Evolutionary conservation across 2,797 vertebrate species (phyloP).

Genomic region (Ctenopoma kingsleyae): DNA sequence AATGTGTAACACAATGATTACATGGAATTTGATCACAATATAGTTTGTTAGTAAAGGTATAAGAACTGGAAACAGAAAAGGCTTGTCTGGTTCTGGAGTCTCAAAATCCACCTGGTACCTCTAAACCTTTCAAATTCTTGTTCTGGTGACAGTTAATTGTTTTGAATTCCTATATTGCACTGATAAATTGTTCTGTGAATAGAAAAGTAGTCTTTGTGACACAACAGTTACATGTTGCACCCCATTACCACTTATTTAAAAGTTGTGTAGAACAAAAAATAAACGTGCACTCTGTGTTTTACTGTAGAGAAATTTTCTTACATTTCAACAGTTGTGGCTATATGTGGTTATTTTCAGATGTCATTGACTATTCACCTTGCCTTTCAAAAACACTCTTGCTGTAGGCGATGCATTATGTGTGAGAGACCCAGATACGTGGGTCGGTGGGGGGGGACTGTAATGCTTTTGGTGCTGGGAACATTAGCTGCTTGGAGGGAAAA

Average conservation of each 20-base stretch:
- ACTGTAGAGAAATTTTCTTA: conserved; percentile 33
- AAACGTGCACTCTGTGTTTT: conserved; percentile 14
- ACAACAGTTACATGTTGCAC: background rate
- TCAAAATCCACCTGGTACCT: background rate
- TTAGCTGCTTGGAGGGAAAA: conserved; percentile 65
- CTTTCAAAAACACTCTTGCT: conserved; percentile 71
- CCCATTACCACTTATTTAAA: conserved; percentile 6
- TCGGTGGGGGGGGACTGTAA: conserved; percentile 55
- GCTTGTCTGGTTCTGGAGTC: background rate
- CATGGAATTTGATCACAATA: background rate
- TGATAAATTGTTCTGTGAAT: background rate
- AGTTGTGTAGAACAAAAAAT: conserved; percentile 38
- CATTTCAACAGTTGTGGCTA: conserved; percentile 58
- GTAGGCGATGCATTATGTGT: conserved; percentile 72
- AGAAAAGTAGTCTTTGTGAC: background rate
- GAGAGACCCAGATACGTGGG: conserved; percentile 74
- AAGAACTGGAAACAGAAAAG: background rate
- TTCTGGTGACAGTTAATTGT: background rate
- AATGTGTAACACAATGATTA: background rate
- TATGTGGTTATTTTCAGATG: conserved; percentile 75
- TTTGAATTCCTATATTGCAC: background rate
- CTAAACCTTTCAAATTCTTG: background rate
- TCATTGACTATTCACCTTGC: conserved; percentile 77
- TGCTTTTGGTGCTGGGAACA: conserved; percentile 65
- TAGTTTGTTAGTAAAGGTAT: background rate